Evolutionary conservation across 1,140 invertebrate genomes (phyloP).

Genomic region (Ylistrum balloti): DNA sequence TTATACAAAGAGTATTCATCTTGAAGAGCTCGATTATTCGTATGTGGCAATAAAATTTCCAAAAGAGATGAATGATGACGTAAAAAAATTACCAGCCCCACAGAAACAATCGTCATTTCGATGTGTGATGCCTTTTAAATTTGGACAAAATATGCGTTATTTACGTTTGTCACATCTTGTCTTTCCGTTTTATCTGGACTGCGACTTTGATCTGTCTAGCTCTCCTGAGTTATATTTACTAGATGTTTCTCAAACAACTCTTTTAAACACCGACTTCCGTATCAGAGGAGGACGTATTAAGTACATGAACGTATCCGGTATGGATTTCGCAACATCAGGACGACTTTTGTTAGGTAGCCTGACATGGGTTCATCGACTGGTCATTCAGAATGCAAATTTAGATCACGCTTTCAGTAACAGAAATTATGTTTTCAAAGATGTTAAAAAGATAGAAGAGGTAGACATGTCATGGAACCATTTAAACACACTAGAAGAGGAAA

Average conservation of each 20-base stretch:
- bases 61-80: background rate
- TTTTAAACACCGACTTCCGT: background rate
- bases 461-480: background rate
- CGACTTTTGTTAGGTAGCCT: background rate
- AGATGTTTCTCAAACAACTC: background rate
- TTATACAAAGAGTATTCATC: background rate
- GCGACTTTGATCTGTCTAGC: background rate
- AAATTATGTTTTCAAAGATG: background rate
- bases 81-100: background rate
- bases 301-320: constrained; percentile 19
- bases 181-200: background rate
- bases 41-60: background rate
- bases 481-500: background rate
- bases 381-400: constrained; percentile 10
- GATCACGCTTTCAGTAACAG: background rate
- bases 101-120: background rate
- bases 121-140: background rate
- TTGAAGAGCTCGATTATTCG: background rate
- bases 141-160: background rate
- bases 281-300: background rate
- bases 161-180: background rate
- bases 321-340: background rate
- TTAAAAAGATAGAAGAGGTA: background rate
- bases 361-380: background rate
- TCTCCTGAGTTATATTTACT: background rate